These are phyloP conservation scores for Oscheius sp. DNA, from an alignment of 1,140 invertebrate genomes.

Conservation along the genomic window DNA sequence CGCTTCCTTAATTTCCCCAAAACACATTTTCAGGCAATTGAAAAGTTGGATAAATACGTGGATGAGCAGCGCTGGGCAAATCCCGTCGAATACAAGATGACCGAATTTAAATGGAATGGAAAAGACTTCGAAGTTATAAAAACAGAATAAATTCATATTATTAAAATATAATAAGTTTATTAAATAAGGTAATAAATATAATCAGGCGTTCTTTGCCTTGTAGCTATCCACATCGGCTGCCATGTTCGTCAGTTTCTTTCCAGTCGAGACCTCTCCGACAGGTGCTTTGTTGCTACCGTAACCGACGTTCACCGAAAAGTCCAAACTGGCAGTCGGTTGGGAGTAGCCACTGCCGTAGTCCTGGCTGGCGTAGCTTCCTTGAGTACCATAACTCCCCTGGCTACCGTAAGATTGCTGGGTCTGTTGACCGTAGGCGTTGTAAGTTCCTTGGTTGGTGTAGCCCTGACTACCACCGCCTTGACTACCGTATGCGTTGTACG, in stretches of 20 bases:
- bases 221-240: not conserved
- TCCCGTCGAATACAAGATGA: conserved; percentile 1
- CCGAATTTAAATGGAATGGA: conserved; percentile 4
- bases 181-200: not conserved
- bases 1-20: too few species aligned
- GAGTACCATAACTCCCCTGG: not conserved
- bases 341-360: not conserved
- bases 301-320: not conserved
- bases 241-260: not conserved
- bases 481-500: not conserved
- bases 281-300: not conserved
- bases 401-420: not conserved
- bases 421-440: not conserved
- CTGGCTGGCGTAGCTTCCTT: not conserved
- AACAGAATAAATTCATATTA: too few species aligned
- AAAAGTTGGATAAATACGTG: not conserved
- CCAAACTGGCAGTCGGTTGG: too few species aligned
- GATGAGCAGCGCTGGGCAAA: not conserved
- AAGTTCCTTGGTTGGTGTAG: not conserved
- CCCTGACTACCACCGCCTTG: not conserved
- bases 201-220: not conserved
- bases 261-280: too few species aligned
- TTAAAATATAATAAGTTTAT: not conserved
- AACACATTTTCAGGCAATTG: too few species aligned
- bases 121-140: not conserved